A percentile compares a stretch with the other conserved stretches of the same genome.
Conservation (phyloP, 2,888 invertebrate genomes). For the Epinotia bilunana region DNA sequence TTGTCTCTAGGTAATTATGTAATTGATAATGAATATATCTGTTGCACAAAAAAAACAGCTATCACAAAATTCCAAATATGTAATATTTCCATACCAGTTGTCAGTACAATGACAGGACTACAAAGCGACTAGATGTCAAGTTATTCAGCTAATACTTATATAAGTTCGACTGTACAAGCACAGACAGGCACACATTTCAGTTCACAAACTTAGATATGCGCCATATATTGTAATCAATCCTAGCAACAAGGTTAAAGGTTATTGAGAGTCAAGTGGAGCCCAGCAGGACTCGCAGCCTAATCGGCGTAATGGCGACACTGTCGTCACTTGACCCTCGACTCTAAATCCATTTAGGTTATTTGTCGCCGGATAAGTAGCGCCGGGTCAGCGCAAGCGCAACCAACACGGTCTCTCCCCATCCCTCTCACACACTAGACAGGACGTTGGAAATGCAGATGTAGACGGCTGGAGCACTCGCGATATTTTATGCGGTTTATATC, state of each 20-base stretch:
- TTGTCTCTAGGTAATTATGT: no score
- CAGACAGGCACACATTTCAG: no score
- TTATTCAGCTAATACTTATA: no score
- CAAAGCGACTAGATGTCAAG: no score
- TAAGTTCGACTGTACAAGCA: no score
- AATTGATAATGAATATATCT: no score
- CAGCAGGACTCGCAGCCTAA: constrained; percentile 48
- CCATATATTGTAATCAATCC: no score
- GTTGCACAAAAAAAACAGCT: no score
- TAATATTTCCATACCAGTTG: no score
- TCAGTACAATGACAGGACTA: no score
- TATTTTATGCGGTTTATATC: constrained; percentile 21
- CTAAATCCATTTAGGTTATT: constrained; percentile 55
- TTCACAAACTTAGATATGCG: no score
- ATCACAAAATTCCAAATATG: no score
- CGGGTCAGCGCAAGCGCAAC: constrained; percentile 28
- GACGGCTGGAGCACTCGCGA: constrained; percentile 21
- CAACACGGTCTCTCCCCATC: background rate
- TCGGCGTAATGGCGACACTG: constrained; percentile 54
- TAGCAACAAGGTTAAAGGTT: background rate
- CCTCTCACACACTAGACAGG: constrained; percentile 1
- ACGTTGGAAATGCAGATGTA: background rate
- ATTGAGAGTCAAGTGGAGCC: constrained; percentile 9
- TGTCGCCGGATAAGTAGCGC: constrained; percentile 49
- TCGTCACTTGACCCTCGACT: constrained; percentile 59